Evolutionary conservation across 2,888 invertebrate genomes (phyloP).

Genomic region (Stramonita haemastoma): DNA sequence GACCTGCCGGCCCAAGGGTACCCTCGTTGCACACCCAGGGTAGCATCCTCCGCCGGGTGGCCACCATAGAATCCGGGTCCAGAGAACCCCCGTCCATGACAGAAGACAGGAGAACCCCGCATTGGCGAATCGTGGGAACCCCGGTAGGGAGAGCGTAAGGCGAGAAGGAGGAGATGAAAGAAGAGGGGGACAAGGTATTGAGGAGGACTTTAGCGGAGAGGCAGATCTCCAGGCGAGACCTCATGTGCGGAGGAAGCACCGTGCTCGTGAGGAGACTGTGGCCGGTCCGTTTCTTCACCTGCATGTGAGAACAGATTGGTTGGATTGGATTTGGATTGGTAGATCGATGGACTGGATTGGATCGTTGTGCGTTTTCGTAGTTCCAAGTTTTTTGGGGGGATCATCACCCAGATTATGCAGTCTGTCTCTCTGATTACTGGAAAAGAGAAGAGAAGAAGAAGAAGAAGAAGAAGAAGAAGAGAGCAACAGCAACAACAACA

Average conservation of each 20-base stretch:
- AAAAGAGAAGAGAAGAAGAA: no score
- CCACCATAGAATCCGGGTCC: not conserved
- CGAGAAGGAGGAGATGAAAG: not conserved
- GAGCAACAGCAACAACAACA: no score
- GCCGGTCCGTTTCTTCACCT: not conserved
- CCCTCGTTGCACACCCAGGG: not conserved
- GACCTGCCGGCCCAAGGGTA: not conserved
- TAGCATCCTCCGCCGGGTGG: not conserved
- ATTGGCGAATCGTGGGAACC: not conserved
- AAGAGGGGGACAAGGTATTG: not conserved
- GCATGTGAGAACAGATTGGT: not conserved
- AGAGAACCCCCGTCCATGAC: slow-evolving; percentile 18
- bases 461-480: no score
- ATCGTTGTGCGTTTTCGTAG: no score
- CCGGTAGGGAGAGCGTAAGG: not conserved
- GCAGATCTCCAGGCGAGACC: not conserved
- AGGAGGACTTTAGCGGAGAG: slow-evolving; percentile 7
- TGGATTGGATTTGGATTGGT: not conserved
- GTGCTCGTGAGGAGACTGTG: not conserved
- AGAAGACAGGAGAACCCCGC: not conserved
- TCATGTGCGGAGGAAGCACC: not conserved
- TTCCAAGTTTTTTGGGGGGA: no score
- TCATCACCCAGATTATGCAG: no score
- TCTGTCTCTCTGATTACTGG: no score
- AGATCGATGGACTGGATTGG: not conserved